Evolutionary conservation across 2,113 vertebrate species (phyloP), one percentile per base, ranked within the genome.

Genomic region (Perognathus longimembris): DNA sequence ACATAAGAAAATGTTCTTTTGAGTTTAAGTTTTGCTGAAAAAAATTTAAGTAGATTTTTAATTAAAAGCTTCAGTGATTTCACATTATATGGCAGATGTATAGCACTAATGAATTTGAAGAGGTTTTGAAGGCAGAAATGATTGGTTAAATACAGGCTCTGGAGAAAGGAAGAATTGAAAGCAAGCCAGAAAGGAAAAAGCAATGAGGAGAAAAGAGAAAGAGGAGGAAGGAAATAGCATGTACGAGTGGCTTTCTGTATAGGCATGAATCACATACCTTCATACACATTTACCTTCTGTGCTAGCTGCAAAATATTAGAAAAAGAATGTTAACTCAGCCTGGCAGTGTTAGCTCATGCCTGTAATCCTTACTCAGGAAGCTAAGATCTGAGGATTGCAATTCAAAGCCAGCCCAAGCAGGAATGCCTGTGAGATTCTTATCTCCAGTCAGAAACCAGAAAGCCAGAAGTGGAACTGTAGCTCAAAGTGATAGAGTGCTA

Each of bases 21-120:
- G 40, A 91, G 54, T 42, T 1, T 75, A 63, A 17, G 12, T 79
- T 79, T 70, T 79, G 87, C 66, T 90, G 32, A 83, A 90, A 73
- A 14, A 85, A 73, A 83, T 77, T 95, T 63, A 77, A 79, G 38
- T 34, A 70, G 34, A 67, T 93, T 66, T 73, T 6, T 57, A 93
- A 88, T 93, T 79, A 85, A 83, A 90, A 69, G 20, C n/a, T 69
- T 57, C 54, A 38, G n/a, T 76, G 40, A 90, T 42, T 88, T 88
- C 36, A 71, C 54, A 80, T 79, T 54, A 50, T 76, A 45, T 26
- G 12, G 22, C 66, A 45, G 69, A 74, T 11, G 18, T 54, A 84
- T 21, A 81, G 32, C 18, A 89, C 59, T 42, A 64, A 70, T 20
- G 21, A 79, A 34, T 42, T 86, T 67, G 26, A 32, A 81, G 85